Evolutionary conservation across 2,113 vertebrate genomes (phyloP), one percentile per base, ranked within the genome.

Genomic region (Alethe castanea): DNA sequence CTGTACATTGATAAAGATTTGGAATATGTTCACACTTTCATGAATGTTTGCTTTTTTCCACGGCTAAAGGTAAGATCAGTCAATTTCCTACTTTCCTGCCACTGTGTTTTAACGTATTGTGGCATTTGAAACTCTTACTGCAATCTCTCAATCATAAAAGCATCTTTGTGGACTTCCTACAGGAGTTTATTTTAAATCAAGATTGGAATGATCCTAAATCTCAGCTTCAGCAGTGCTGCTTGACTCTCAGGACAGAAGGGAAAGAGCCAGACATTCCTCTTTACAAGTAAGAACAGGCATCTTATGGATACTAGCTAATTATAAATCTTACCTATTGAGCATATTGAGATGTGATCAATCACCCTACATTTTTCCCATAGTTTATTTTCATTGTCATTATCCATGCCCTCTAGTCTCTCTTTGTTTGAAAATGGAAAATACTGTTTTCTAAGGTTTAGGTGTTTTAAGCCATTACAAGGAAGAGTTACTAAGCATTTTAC

Each of bases 201-300:
- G 99, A 99, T 95, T 99, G 99, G 99, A 99, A 99, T 76, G 99
- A 99, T 97, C 99, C 99, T n/a, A 99, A 99, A 83, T 99, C 99
- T 62, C 99, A 99, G 97, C 99, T 99, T 90, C 99, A 99, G 80
- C 99, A 99, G 96, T 99, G 99, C 86, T 99, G 99, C 87, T 94
- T 99, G 97, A 99, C 99, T 35, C 98, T 99, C 50, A 97, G 99
- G 65, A 99, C 99, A 0, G 99, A 99, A 97, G 99, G 99, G 62
- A 99, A 99, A 94, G 99, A 99, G 82, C 99, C 99, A 0, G 99
- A 99, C 72, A 99, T 99, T 94, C 99, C 99, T 17, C 98, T 99
- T 35, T 99, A 99, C 97, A 99, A 99, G 99, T 99, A 98, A 99
- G 98, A 96, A 31, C 19, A 35, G 19, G 1, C 28, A 38, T 66